Percentiles rank a stretch among this genome's conserved stretches.
These are phyloP conservation scores for Formicarius rufipectus DNA, from an alignment of 2,113 vertebrate species.

Conservation along the genomic window DNA sequence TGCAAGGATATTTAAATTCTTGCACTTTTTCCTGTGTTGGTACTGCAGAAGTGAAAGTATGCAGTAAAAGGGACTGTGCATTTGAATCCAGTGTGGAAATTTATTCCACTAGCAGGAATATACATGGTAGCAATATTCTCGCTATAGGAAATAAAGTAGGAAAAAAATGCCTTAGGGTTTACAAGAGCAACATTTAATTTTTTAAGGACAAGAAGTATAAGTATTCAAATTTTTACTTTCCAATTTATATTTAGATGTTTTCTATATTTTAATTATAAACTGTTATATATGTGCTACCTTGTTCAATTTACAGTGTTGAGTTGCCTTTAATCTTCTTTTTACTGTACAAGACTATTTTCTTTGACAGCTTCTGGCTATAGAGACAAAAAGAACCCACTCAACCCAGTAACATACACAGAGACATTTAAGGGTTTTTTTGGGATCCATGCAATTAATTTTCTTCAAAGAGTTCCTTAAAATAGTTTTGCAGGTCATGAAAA, in stretches of 20 bases:
- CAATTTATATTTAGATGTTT: neutral
- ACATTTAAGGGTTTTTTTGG: neutral
- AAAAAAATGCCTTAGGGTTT: neutral
- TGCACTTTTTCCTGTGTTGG: neutral
- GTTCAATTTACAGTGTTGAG: neutral
- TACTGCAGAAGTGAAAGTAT: neutral
- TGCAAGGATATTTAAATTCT: neutral
- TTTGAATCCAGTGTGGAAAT: neutral
- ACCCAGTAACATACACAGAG: neutral
- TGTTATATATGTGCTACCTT: neutral
- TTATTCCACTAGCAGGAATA: neutral
- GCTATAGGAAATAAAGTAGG: neutral
- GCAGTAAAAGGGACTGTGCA: neutral
- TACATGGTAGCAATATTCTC: neutral
- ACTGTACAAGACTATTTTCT: neutral
- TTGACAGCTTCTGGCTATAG: neutral
- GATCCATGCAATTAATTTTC: neutral
- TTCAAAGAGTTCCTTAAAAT: neutral
- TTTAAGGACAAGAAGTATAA: neutral
- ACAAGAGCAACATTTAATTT: neutral
- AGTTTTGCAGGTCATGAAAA: neutral
- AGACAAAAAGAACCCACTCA: neutral
- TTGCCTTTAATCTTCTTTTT: conserved; percentile 17
- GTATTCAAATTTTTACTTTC: neutral
- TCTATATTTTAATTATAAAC: neutral